phyloP scores from a whole-genome alignment of 2,113 vertebrate genomes.

The Ranitomeya imitator region DNA sequence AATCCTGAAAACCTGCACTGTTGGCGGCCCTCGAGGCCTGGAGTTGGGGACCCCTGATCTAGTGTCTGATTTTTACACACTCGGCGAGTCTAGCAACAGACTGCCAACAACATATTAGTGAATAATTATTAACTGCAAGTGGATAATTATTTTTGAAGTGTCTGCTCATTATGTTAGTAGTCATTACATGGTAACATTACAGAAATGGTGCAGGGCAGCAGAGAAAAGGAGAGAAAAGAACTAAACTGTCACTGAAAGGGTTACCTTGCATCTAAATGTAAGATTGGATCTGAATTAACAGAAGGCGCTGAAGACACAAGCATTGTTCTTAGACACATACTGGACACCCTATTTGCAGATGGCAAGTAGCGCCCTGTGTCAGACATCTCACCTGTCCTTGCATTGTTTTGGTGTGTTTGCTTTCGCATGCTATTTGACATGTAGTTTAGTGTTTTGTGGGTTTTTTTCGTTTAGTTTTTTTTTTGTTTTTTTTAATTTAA shows the following conservation, averaged over 20 bases:
- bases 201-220: background rate
- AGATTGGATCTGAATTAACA: background rate
- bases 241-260: constrained; percentile 21
- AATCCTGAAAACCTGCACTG: too few species aligned
- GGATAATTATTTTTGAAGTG: background rate
- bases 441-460: constrained; percentile 1
- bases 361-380: background rate
- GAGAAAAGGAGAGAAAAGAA: background rate
- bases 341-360: background rate
- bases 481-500: background rate
- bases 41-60: too few species aligned
- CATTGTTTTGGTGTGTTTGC: constrained; percentile 1
- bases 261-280: background rate
- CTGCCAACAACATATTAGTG: background rate
- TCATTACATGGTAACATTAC: constrained; percentile 4
- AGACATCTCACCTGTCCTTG: constrained; percentile 17
- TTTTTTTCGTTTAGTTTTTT: background rate
- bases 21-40: too few species aligned
- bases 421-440: constrained; percentile 17
- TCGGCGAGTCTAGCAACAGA: too few species aligned
- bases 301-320: background rate
- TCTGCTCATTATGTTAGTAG: background rate
- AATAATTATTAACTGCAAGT: background rate
- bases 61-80: background rate
- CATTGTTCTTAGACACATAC: background rate